Evolutionary conservation across 2,888 invertebrate species (phyloP), one percentile per base, ranked within the genome.

Genomic region (Willowsia nigromaculata): DNA sequence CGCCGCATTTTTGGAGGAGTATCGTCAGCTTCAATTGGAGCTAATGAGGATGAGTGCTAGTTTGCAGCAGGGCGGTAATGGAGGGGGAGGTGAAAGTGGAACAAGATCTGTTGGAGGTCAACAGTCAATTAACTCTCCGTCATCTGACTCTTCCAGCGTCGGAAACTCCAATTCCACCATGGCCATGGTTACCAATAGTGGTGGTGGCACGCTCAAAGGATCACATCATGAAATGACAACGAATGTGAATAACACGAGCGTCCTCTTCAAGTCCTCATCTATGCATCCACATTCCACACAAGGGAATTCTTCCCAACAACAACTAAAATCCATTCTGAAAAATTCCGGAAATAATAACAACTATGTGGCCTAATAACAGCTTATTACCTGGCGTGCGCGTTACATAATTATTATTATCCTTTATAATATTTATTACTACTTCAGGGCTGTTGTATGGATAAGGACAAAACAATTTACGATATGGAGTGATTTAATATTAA

Each of bases 1-100:
- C 90, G 97, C 97, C 93, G 95, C 96, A 85, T 97, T 97, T 93
- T 95, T 97, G 65, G 96, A 97, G 93, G 97, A 97, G 93, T 97
- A 97, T 93, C 95, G 96, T 92, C 96, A 95, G 92, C 94, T 97
- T 87, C 96, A 97, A 93, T 96, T 96, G 93, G 96, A 97, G 93
- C 94, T 97, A 91, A 96, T 96, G 88, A 96, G 96, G 93, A 97
- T 97, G 96, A 97, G 90, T 56, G 91, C 92, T 0, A 89, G 89
- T 47, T 71, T 89, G 62, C 89, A 85, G 22, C 89, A 89, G 53
- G 71, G 68, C 18, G n/a, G n/a, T n/a, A n/a, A n/a, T n/a, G n/a
- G n/a, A n/a, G 81, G 74, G 18, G 53, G 53, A 13, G 53, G 4
- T 37, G 76, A 53, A 43, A 65, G 43, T 27, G 33, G 53, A 13